Evolutionary conservation across 35 echinoderm and acorn worm genomes (phyloP), one percentile per base, ranked within the genome.

Genomic region (Apostichopus californicus): DNA sequence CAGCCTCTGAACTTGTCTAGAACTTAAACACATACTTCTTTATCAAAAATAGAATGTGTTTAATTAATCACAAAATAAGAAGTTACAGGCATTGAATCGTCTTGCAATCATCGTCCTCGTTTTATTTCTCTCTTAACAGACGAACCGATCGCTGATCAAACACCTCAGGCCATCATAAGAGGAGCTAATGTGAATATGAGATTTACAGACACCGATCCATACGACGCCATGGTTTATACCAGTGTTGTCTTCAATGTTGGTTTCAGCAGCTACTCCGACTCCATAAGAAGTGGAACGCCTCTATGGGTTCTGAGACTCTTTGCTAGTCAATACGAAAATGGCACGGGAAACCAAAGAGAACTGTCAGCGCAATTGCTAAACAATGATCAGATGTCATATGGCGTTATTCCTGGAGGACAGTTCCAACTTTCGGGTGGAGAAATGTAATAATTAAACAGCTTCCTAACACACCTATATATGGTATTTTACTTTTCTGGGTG

Each of bases 301-400:
- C 52, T 21, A 1, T 85, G 81, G 81, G 54, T 58, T 9, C 81
- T 85, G 2, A 85, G 15, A 85, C n/a, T 85, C 14, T 85, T 85
- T 59, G 81, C 81, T 6, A 85, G 81, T 22, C 28, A 85, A 58
- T 8, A 58, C 18, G 17, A 58, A 5, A n/a, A 85, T 20, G 81
- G 81, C 17, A 17, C 81, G 6, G 81, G 81, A 5, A 21, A 52
- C 24, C 24, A 25, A 25, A 25, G 24, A 25, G 24, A 25, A 25
- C 24, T 25, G 24, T 25, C 24, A 25, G 4, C 63, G 52, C 86
- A 89, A 24, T 75, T 89, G 61, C 52, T 89, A 25, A 26, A 89
- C 21, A 12, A 65, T 65, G 60, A 11, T 17, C 86, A 89, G 25
- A 46, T 14, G 68, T 68, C 86, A 63, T 23, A n/a, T 26, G 26